phyloP scores from a whole-genome alignment of 2,888 invertebrate species.

The Stenichneumon culpator region DNA sequence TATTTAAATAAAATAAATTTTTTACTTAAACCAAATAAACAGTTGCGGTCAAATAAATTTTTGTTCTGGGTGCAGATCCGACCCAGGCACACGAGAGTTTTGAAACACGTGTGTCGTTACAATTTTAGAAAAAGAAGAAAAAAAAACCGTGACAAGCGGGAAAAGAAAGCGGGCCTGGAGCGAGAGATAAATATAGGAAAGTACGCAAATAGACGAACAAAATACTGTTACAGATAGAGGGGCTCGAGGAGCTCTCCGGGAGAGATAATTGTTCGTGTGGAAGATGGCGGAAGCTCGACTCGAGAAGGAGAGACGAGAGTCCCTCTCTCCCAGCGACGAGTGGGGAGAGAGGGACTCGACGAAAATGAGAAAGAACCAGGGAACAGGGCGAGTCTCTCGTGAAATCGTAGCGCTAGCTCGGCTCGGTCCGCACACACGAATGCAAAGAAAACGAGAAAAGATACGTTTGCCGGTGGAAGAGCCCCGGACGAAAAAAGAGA shows the following conservation, averaged over 20 bases:
- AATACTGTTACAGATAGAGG: slow-evolving; percentile 25
- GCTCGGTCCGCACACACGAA: slow-evolving; percentile 27
- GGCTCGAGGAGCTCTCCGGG: slow-evolving; percentile 21
- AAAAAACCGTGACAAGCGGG: not conserved
- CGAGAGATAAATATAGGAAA: not conserved
- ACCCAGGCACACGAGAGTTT: not conserved
- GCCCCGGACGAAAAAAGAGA: slow-evolving; percentile 49
- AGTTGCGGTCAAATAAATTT: too few relatives aligned
- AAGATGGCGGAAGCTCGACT: slow-evolving; percentile 35
- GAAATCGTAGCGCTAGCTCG: slow-evolving; percentile 53
- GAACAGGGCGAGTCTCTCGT: slow-evolving; percentile 31
- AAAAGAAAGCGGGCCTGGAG: not conserved
- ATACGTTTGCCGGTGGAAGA: slow-evolving; percentile 31
- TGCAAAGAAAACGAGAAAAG: slow-evolving; percentile 55
- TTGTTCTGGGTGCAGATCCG: too few relatives aligned
- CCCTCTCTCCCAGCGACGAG: not conserved
- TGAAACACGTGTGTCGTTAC: not conserved
- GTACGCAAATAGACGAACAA: slow-evolving; percentile 13
- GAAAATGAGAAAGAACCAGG: slow-evolving; percentile 13
- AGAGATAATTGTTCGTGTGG: slow-evolving; percentile 50
- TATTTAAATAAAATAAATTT: too few relatives aligned
- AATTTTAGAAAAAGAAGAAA: not conserved
- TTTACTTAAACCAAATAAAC: too few relatives aligned
- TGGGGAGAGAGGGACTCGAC: not conserved
- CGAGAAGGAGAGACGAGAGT: slow-evolving; percentile 18